Base-by-base conservation (phyloP, 2,113 vertebrate genomes). In the Bostrychus sinensis region DNA sequence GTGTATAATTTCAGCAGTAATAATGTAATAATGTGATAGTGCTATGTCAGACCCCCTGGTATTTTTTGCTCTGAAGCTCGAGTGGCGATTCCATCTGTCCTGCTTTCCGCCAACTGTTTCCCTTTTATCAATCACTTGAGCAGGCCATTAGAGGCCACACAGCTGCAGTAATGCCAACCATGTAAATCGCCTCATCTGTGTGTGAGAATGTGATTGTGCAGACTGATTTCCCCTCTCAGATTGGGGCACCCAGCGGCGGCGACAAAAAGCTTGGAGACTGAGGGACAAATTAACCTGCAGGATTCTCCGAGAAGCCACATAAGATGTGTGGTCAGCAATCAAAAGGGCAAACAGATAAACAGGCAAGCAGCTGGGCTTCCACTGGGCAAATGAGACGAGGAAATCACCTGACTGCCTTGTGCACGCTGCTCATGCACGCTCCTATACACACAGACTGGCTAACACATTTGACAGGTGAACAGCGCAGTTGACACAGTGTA, bases 101-200 rank as follows among this genome's bases (percentile, higher is more conserved):
- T 69, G 76, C 69, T 57, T 73, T 54, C 17, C 77, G 79, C 70
- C 71, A 74, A 87, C 80, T 72, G 86, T 84, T 87, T 82, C 57
- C 75, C 80, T 86, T 87, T 86, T 86, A 88, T 91, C 86, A 86
- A 89, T 90, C 84, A 89, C 76, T 80, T 75, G 68, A 87, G 78
- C 76, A 55, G 76, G 77, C 85, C 77, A 75, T 86, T 84, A 87
- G 77, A 42, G 77, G 63, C 74, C 78, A 68, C 72, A 63, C 74
- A 82, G 82, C 81, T 80, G 84, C 77, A 58, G 62, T 85, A 78
- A 81, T 63, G 71, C 78, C 78, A 70, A 62, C 70, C 62, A 54
- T 72, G 66, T 72, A 77, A 83, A 81, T 79, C 72, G 60, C 72
- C 78, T 85, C 74, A 77, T 83, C 63, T 63, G 61, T 59, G 56